These are phyloP conservation scores for Lagodon rhomboides DNA, from an alignment of 2,797 vertebrate species.

Conservation along the genomic window DNA sequence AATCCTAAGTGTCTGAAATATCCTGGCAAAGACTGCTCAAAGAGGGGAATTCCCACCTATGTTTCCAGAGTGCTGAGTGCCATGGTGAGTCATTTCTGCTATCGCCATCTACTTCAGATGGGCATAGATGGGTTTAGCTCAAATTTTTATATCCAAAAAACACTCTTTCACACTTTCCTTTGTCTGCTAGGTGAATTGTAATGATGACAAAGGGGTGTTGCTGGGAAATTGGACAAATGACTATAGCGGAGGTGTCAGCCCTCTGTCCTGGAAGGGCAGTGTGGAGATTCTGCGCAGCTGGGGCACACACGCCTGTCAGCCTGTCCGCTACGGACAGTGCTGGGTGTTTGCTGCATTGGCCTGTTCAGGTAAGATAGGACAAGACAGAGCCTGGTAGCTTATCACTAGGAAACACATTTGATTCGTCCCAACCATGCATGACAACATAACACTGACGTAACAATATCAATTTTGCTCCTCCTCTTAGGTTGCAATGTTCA, in stretches of 20 bases:
- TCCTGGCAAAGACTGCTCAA: slow-evolving; percentile 88
- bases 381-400: background rate
- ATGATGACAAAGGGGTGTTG: slow-evolving; percentile 92
- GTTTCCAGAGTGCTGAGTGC: slow-evolving; percentile 93
- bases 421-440: slow-evolving; percentile 10
- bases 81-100: slow-evolving; percentile 87
- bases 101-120: background rate
- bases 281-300: slow-evolving; percentile 92
- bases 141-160: too few species aligned
- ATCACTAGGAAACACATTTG: slow-evolving; percentile 46
- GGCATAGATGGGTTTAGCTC: background rate
- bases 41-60: slow-evolving; percentile 91
- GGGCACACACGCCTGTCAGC: slow-evolving; percentile 86
- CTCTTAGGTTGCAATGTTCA: background rate
- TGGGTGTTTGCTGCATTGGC: slow-evolving; percentile 98
- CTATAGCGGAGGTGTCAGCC: slow-evolving; percentile 90
- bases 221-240: slow-evolving; percentile 88
- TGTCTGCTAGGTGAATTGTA: slow-evolving; percentile 92
- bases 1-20: slow-evolving; percentile 91
- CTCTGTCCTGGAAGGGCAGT: slow-evolving; percentile 93
- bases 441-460: background rate
- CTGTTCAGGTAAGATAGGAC: slow-evolving; percentile 89
- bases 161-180: slow-evolving; percentile 11
- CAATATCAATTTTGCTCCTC: background rate
- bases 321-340: slow-evolving; percentile 95